These are phyloP conservation scores for Conus canariensis DNA, from an alignment of 2,888 invertebrate species.

Conservation along the genomic window DNA sequence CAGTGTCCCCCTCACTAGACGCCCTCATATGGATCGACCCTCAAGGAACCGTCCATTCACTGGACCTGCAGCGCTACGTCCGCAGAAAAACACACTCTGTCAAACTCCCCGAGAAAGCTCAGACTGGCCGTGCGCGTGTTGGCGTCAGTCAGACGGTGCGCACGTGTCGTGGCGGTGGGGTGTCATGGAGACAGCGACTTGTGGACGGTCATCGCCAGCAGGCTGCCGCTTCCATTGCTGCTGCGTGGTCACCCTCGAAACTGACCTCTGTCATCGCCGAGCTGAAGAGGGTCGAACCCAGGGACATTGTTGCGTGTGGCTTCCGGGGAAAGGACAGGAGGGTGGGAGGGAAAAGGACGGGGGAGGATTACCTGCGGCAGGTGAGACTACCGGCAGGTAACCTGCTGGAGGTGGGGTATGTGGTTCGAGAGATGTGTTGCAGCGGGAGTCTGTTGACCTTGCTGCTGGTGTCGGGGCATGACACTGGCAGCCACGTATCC, in stretches of 20 bases:
- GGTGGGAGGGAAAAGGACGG: background rate
- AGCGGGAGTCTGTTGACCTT: background rate
- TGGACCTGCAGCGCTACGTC: conserved; percentile 45
- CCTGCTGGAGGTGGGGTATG: conserved; percentile 30
- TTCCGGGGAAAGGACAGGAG: background rate
- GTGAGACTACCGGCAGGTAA: background rate
- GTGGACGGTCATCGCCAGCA: conserved; percentile 18
- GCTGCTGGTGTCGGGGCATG: background rate
- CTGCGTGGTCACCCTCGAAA: background rate
- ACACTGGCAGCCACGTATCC: background rate
- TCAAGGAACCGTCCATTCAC: conserved; percentile 40
- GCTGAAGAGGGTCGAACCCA: background rate
- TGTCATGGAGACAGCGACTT: conserved; percentile 23
- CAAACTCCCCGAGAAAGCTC: background rate
- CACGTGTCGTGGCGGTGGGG: conserved; percentile 7
- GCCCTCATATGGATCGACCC: conserved; percentile 43
- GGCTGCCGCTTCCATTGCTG: background rate
- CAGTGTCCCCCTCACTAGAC: conserved; percentile 47
- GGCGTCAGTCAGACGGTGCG: background rate
- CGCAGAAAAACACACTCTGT: background rate
- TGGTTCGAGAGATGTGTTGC: background rate
- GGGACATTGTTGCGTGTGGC: background rate
- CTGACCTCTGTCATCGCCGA: background rate
- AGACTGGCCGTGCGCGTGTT: background rate
- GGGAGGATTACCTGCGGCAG: background rate